phyloP scores from a whole-genome alignment of 2,113 vertebrate species.

The Dromas ardeola region DNA sequence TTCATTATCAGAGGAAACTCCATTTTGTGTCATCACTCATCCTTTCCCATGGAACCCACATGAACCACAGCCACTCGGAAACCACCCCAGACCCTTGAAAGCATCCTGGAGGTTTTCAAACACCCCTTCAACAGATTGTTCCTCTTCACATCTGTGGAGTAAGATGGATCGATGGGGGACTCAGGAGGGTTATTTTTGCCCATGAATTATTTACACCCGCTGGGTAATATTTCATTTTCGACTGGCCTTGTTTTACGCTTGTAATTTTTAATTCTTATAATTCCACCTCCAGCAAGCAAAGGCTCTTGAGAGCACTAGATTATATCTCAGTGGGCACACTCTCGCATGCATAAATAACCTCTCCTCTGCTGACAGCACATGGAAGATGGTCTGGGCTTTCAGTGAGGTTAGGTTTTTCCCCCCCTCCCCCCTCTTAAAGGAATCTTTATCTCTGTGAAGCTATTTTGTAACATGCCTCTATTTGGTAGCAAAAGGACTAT shows the following conservation, averaged over 20 bases:
- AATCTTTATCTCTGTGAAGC: slow-evolving; percentile 38
- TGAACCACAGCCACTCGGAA: rapidly evolving
- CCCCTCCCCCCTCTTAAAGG: neutral
- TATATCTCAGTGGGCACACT: slow-evolving; percentile 3
- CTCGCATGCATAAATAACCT: slow-evolving; percentile 14
- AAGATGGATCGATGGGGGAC: neutral
- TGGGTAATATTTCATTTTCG: slow-evolving; percentile 36
- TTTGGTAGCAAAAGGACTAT: slow-evolving; percentile 47
- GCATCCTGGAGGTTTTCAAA: neutral
- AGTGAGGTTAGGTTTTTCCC: neutral
- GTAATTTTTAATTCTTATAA: slow-evolving; percentile 64
- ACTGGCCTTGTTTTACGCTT: slow-evolving; percentile 28
- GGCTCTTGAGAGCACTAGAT: slow-evolving; percentile 37
- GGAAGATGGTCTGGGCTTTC: slow-evolving; percentile 9
- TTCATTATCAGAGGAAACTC: neutral
- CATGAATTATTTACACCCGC: slow-evolving; percentile 51
- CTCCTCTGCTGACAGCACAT: neutral
- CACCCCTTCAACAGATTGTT: neutral
- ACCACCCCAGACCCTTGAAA: neutral
- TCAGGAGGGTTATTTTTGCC: neutral
- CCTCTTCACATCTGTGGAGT: neutral
- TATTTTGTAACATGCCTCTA: neutral
- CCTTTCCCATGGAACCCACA: neutral
- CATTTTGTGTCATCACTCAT: neutral
- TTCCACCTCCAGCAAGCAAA: slow-evolving; percentile 24